Evolutionary conservation across 2,797 vertebrate species (phyloP).

Genomic region (Leucoraja ocellata): DNA sequence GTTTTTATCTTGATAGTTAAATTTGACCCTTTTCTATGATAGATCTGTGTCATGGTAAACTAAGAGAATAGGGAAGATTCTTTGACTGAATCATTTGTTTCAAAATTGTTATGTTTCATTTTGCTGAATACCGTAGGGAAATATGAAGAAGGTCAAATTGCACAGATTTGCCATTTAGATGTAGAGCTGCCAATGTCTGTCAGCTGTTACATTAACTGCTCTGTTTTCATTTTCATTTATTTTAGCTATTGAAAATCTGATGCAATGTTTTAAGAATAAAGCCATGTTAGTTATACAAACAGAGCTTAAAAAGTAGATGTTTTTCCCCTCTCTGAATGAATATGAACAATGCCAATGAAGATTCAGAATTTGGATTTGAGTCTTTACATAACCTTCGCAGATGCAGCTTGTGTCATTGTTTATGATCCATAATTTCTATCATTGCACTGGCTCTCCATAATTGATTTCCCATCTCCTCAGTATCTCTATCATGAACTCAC

Average conservation of each 20-base stretch:
- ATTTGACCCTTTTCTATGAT: background rate
- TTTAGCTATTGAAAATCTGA: background rate
- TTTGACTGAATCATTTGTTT: background rate
- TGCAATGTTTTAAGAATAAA: background rate
- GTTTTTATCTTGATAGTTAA: background rate
- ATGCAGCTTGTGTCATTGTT: background rate
- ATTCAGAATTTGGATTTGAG: background rate
- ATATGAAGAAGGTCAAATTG: background rate
- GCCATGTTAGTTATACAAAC: background rate
- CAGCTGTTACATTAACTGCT: background rate
- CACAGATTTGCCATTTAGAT: background rate
- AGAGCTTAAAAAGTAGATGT: too few species aligned
- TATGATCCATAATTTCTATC: background rate
- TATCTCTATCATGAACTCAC: background rate
- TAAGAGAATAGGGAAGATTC: background rate
- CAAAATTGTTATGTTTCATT: background rate
- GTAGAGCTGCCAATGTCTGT: background rate
- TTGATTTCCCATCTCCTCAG: background rate
- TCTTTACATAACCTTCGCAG: background rate
- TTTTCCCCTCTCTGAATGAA: background rate
- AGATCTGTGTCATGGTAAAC: too few species aligned
- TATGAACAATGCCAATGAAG: background rate
- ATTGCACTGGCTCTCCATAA: background rate
- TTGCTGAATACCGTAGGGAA: background rate
- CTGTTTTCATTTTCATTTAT: background rate